A percentile compares a stretch with the other conserved stretches of the same genome.
These are phyloP conservation scores for Pollenia angustigena DNA, from an alignment of 2,888 invertebrate species.

Conservation along the genomic window DNA sequence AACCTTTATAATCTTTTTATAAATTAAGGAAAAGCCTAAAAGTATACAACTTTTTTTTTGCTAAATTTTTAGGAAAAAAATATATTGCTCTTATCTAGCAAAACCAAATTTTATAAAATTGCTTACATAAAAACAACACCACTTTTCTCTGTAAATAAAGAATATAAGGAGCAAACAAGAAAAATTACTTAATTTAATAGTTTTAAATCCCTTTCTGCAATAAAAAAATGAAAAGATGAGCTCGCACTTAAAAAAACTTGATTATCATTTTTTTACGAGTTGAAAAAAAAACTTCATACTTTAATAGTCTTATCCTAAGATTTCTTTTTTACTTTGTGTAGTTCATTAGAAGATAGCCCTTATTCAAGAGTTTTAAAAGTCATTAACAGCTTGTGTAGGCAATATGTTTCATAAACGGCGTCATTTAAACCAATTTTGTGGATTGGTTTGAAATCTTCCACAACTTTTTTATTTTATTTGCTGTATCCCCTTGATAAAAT, in stretches of 20 bases:
- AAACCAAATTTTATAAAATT: constrained; percentile 30
- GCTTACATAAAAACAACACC: background rate
- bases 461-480: background rate
- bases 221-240: too few species aligned
- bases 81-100: constrained; percentile 15
- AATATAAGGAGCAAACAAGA: background rate
- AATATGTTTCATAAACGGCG: background rate
- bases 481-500: background rate
- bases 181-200: constrained; percentile 37
- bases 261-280: too few species aligned
- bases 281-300: too few species aligned
- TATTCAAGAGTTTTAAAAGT: background rate
- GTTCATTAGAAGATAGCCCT: too few species aligned
- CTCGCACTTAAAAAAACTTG: too few species aligned
- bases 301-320: too few species aligned
- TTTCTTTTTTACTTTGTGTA: too few species aligned
- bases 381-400: background rate
- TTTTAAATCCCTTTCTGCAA: background rate
- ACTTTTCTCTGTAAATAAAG: background rate
- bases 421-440: constrained; percentile 8
- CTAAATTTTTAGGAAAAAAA: background rate
- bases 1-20: constrained; percentile 20
- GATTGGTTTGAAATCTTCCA: background rate
- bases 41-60: constrained; percentile 28
- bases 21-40: constrained; percentile 19